These are phyloP conservation scores for Dicentrarchus labrax DNA, from an alignment of 2,113 vertebrate species.

Conservation along the genomic window DNA sequence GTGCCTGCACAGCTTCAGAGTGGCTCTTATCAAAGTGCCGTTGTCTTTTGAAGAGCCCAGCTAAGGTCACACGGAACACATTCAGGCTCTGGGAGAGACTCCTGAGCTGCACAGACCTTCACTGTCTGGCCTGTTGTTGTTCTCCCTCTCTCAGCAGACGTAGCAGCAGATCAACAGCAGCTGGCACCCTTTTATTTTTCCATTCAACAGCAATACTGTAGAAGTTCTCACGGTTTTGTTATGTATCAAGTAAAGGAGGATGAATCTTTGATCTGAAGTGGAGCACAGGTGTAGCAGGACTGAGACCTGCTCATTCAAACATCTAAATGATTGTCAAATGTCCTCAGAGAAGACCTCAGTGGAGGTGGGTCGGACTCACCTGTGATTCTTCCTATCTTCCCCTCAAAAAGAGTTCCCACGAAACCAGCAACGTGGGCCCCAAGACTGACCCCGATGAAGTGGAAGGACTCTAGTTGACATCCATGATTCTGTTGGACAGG, in stretches of 20 bases:
- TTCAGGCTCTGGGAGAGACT: constrained; percentile 18
- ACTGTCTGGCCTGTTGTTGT: constrained; percentile 17
- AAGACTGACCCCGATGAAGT: constrained; percentile 94
- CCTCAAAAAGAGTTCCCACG: constrained; percentile 90
- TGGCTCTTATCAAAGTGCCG: constrained; percentile 46
- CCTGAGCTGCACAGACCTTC: constrained; percentile 19
- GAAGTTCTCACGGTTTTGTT: not conserved
- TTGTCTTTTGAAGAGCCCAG: constrained; percentile 54
- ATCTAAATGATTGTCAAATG: not conserved
- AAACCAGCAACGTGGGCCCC: constrained; percentile 93
- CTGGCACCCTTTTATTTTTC: not conserved
- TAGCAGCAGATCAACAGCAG: not conserved
- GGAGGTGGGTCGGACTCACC: constrained; percentile 79
- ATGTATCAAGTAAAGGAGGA: not conserved
- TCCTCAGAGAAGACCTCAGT: not conserved
- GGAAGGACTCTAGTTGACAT: constrained; percentile 87
- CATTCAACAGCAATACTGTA: not conserved
- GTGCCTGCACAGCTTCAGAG: constrained; percentile 31
- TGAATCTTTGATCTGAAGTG: not conserved
- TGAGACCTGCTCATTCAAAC: not conserved
- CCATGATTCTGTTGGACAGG: constrained; percentile 84
- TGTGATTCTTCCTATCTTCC: constrained; percentile 94
- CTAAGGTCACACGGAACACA: constrained; percentile 42
- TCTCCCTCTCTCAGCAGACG: constrained; percentile 4
- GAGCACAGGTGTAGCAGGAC: not conserved